Evolutionary conservation across 2,797 vertebrate genomes (phyloP), one percentile per base, ranked within the genome.

Genomic region (Aselliscus stoliczkanus): DNA sequence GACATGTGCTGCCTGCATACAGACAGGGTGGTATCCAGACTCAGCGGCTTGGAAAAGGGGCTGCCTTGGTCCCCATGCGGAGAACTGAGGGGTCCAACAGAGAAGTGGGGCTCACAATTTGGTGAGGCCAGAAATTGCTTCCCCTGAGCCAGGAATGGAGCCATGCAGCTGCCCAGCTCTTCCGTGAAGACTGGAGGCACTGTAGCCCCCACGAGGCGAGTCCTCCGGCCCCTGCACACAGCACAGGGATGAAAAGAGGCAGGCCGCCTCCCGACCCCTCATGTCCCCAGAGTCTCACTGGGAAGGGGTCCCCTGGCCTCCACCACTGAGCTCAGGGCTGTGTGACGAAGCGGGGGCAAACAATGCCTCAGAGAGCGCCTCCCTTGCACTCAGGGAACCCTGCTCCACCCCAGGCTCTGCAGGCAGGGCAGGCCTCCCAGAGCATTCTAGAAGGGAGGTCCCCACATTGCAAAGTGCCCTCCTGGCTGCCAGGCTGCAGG

Each of bases 31-130:
- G 42, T 6, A 6, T 42, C 42, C 6, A 10, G 29, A 10, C 29
- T 21, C 12, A 0, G 11, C 3, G 52, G 18, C 7, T 12, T 0
- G 7, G n/a, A 1, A 9, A 34, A 12, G 2, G 1, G 52, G 34
- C 47, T 29, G 50, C n/a, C 60, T 14, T 10, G 4, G 27, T 37
- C 37, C 4, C 29, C 8, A 0, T 21, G 1, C 20, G 47, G n/a
- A 76, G 39, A 5, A 18, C 64, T 0, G 0, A 56, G 50, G 29
- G 52, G n/a, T 14, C 3, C 80, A 37, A 1, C 10, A 56, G 83
- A 60, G 50, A 69, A 18, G 31, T 3, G n/a, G 54, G 70, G 29
- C 15, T 37, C 52, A 42, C 42, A 21, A 6, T 34, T 31, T 7
- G 4, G 25, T 8, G 21, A 94, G 54, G n/a, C 76, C 23, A 5